Evolutionary conservation across 2,113 vertebrate species (phyloP).

Genomic region (Stigmatopora argus): DNA sequence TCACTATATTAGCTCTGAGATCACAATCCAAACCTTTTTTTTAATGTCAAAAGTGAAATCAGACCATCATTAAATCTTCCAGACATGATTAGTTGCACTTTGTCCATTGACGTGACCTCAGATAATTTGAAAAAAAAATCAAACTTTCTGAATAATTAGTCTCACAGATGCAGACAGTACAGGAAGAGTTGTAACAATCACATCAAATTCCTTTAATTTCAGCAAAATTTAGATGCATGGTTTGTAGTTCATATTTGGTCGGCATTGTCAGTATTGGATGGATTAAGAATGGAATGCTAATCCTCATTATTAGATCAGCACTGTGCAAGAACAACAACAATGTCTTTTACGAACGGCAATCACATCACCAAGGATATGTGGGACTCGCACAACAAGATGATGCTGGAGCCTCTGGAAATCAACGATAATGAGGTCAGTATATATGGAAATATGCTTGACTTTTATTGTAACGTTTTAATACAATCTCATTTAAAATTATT

Average conservation of each 20-base stretch:
- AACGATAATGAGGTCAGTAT: conserved; percentile 81
- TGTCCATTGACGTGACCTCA: neutral
- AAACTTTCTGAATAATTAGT: no score
- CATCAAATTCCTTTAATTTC: neutral
- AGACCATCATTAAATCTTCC: no score
- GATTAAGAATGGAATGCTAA: neutral
- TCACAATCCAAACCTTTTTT: no score
- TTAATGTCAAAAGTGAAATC: no score
- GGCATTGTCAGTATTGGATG: neutral
- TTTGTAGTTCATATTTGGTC: neutral
- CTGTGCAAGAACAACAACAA: conserved; percentile 23
- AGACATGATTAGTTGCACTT: neutral
- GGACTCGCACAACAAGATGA: conserved; percentile 83
- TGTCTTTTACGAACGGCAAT: conserved; percentile 36
- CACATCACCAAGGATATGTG: conserved; percentile 64
- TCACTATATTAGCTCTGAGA: no score
- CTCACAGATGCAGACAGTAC: no score
- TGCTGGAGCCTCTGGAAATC: conserved; percentile 77
- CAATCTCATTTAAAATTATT: neutral
- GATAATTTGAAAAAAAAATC: neutral
- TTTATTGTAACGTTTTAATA: neutral
- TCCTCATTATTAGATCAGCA: conserved; percentile 12
- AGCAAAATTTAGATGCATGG: neutral
- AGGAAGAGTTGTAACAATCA: neutral
- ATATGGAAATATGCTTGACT: neutral